Base-by-base conservation (phyloP, 2,113 vertebrate species). In the Ellobius talpinus region DNA sequence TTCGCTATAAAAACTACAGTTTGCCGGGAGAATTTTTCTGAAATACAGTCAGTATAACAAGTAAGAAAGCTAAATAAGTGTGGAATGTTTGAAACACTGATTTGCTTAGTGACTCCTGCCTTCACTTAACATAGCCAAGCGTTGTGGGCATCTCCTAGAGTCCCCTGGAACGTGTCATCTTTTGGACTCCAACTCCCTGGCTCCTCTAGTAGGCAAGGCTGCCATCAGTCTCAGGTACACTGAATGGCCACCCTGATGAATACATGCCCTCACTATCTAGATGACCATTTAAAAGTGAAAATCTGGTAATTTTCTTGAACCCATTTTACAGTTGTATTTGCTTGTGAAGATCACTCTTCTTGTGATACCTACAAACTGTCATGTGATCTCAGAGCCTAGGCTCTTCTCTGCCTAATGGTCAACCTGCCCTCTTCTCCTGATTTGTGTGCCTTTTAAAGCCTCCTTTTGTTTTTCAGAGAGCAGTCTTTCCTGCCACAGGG, bases 181-280 rank as follows among this genome's bases (percentile, higher is more conserved):
- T 3, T 47, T 26, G 1, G 24, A 63, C 14, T 78, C 31, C 16
- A n/a, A 29, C 26, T 74, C 78, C 23, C 9, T 26, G 42, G 5
- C 12, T 45, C 21, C 24, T 31, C 2, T 0, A 24, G 9, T 1
- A 55, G 70, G 29, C 33, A n/a, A 11, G 1, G 9, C 2, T 2
- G 17, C 19, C 74, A 42, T 66, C 36, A 24, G 14, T 33, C 24
- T 91, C 6, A 50, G 39, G 39, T 21, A 5, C 0, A 26, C 45
- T 5, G 33, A 79, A 55, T 42, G 31, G 3, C 14, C 61, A 90
- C 42, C 29, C 39, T 36, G 5, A 24, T 31, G 14, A 50, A 26
- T 66, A 58, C 0, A 1, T 42, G 11, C 55, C 47, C 88, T 24
- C 21, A 42, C 55, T 4, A 21, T 26, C 39, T 63, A 90, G 76